A percentile compares a stretch with the other conserved stretches of the same genome.
Conservation (phyloP, 2,888 invertebrate genomes). For the Agelastica alni region DNA sequence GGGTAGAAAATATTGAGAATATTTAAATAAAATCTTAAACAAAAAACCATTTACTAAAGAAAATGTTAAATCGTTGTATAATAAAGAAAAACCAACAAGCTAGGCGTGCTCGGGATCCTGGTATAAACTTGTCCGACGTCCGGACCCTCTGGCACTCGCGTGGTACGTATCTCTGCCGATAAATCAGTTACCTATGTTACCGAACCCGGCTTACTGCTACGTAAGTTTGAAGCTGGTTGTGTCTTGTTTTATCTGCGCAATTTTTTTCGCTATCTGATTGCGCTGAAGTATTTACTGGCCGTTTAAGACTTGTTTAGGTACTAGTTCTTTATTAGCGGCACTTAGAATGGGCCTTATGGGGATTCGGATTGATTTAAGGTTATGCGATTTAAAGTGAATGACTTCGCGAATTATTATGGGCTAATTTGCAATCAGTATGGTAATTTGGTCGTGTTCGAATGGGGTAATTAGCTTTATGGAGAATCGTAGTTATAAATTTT, state of each 20-base stretch:
- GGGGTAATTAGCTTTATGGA: neutral
- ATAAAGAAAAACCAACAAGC: no score
- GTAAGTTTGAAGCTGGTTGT: slow-evolving; percentile 30
- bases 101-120: neutral
- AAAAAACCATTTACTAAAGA: no score
- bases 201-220: slow-evolving; percentile 25
- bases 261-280: slow-evolving; percentile 41
- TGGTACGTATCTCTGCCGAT: slow-evolving; percentile 38
- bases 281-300: slow-evolving; percentile 41
- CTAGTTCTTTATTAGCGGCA: slow-evolving; percentile 13
- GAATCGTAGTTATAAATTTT: neutral
- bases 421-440: slow-evolving; percentile 16
- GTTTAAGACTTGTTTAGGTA: slow-evolving; percentile 11
- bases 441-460: neutral
- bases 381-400: slow-evolving; percentile 5
- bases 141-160: slow-evolving; percentile 37
- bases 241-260: slow-evolving; percentile 40
- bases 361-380: slow-evolving; percentile 12
- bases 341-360: slow-evolving; percentile 6
- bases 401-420: slow-evolving; percentile 6
- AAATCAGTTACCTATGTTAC: slow-evolving; percentile 36
- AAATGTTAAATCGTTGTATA: no score
- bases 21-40: no score
- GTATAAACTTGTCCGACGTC: slow-evolving; percentile 50
- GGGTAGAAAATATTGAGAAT: no score